Base-by-base conservation (phyloP, 2,113 vertebrate species). In the Microtus oregoni region DNA sequence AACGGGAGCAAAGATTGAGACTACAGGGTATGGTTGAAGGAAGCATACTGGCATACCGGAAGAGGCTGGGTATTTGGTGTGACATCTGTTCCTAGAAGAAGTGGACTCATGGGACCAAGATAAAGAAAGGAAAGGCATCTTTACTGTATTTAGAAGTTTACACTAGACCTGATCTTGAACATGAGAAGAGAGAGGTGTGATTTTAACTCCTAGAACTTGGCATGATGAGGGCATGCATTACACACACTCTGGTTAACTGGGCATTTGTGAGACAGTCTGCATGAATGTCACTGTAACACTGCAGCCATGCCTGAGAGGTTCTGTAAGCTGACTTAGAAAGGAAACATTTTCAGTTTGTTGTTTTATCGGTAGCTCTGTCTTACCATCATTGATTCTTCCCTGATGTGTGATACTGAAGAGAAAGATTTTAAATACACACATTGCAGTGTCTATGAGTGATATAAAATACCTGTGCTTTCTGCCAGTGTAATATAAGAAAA, bases 181-280 rank as follows among this genome's bases (percentile, higher is more conserved):
- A 83, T n/a, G 88, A 47, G 52, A 94, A 90, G 75, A n/a, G n/a
- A 76, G 52, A 96, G 38, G 44, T 11, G 38, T 88, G 50, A 91
- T 79, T 79, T 96, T 58, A 90, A 68, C 50, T 85, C n/a, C 63
- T 72, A 78, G 35, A 94, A 79, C 35, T 86, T 75, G 79, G 12
- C 8, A 20, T 30, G 81, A 63, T 86, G 76, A 77, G 61, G 19
- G 13, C 73, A 91, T 26, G 76, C 32, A 86, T 67, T 67, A 55
- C 72, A 44, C 50, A 15, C 30, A 35, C 67, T 38, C 70, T 90
- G n/a, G 90, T 86, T 85, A 93, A 90, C 5, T 41, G 67, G 24
- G 41, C 76, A 90, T 82, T 78, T 92, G 52, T 70, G 72, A n/a
- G 30, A 55, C 22, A 52, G 38, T 32, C 13, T 83, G 3, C 55